Evolutionary conservation across 2,797 vertebrate genomes (phyloP), one percentile per base, ranked within the genome.

Genomic region (Peromyscus eremicus): DNA sequence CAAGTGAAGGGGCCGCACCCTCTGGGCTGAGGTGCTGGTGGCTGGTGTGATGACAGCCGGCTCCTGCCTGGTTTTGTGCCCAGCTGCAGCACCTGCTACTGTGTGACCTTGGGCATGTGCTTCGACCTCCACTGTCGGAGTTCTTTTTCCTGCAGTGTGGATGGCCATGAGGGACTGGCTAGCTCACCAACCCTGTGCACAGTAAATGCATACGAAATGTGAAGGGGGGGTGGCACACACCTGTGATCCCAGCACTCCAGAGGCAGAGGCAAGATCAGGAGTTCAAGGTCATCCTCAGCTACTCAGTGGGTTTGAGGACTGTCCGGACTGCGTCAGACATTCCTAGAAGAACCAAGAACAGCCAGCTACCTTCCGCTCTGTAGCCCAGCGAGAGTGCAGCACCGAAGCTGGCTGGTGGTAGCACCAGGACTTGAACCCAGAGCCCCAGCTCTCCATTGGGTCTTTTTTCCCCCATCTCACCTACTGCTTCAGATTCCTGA

Each of bases 1-100:
- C 29, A 1, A 49, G 29, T 0, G 0, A 37, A 16, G 8, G 55
- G 19, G 1, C n/a, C 2, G 0, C 49, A 57, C 37, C 14, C 10
- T 40, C 46, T 32, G 25, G 16, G 25, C 62, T 14, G 12, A 52
- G 25, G 10, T 37, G 46, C n/a, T 57, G 49, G 37, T 57, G 12
- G 64, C 49, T 10, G 11, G 46, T 49, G 16, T 19, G 23, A 43
- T 49, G 66, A 32, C 57, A 37, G 82, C 8, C 0, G 0, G 2
- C 70, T 37, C 9, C 40, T 2, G 6, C 32, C 77, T 29, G 68
- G 64, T 75, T 37, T 27, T 52, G 6, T 46, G 32, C 21, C 19
- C 11, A 32, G 21, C 17, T 32, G 13, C 2, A 43, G 43, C 34
- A 32, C 25, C 43, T n/a, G 1, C 34, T 3, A 14, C 12, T 5